These are phyloP conservation scores for Cantharis rustica DNA, from an alignment of 2,888 invertebrate species.

Conservation along the genomic window DNA sequence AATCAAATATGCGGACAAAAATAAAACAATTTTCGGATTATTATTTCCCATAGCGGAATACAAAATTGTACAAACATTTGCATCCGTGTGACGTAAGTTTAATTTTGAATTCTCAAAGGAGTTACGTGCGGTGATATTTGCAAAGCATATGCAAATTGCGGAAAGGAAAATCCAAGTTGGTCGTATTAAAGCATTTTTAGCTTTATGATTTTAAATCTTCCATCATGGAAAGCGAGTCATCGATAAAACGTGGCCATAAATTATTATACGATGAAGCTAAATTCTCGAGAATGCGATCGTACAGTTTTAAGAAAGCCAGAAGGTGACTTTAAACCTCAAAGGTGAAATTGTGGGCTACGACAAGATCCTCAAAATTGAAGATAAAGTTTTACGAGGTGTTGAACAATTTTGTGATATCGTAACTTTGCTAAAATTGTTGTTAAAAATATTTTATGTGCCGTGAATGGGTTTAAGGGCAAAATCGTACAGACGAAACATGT, in stretches of 20 bases:
- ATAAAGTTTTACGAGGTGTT: not conserved
- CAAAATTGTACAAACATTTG: constrained; percentile 12
- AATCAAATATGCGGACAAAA: not conserved
- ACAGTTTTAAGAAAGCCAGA: not conserved
- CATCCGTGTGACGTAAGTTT: constrained; percentile 6
- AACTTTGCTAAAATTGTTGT: not conserved
- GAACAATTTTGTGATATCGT: not conserved
- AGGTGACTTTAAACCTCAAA: not conserved
- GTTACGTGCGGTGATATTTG: not conserved
- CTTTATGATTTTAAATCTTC: not conserved
- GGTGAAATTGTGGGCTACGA: not conserved
- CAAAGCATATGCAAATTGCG: constrained; percentile 5
- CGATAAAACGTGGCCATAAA: not conserved
- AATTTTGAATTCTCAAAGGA: constrained; percentile 13
- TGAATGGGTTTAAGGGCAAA: not conserved
- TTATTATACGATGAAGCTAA: not conserved
- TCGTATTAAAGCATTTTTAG: not conserved
- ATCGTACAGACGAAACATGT: not conserved
- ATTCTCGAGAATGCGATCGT: not conserved
- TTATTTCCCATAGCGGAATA: not conserved
- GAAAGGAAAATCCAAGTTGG: not conserved
- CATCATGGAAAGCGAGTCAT: not conserved
- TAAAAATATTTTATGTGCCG: not conserved
- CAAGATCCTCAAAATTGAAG: not conserved
- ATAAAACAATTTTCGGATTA: not conserved